Evolutionary conservation across 2,888 invertebrate genomes (phyloP), one percentile per base, ranked within the genome.

Genomic region (Dascillus cervinus): DNA sequence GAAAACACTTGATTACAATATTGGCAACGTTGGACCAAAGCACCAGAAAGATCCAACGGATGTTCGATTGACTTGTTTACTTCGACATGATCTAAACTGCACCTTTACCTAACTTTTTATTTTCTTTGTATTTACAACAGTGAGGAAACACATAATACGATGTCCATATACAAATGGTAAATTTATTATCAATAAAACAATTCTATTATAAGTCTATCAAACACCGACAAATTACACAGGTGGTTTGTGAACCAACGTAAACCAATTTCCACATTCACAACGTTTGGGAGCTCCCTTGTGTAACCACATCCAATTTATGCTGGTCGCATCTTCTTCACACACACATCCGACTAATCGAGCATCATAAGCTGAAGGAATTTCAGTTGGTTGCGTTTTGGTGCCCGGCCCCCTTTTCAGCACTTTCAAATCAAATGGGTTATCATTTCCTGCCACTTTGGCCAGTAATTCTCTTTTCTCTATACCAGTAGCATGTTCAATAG

Each of bases 231-330:
- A 32, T 80, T 81, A 82, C 56, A 81, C 58, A 46, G 80, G 77
- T 44, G 75, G 70, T 66, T 82, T 84, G 64, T 84, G 82, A 37
- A 82, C 77, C 52, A 96, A 73, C 70, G 91, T 89, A 73, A 92
- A 96, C 91, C 91, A 95, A 63, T 94, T 82, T 34, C 97, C 97
- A 64, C 97, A 97, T 60, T 87, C 88, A 61, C 96, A 97, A 52
- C 95, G 81, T 59, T 85, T 87, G 39, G 90, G 82, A 50, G 80
- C 78, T 20, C 87, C 95, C 70, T 82, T 79, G 64, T 94, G 83
- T 54, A 97, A 69, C 86, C 92, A 91, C 82, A 96, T 90, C 90
- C 92, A 97, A 59, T 82, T 86, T 47, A 97, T 79, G 41, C 77
- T 72, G 32, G 86, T 81, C 29, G 89, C 77, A 60, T 96, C 96